A percentile compares a stretch with the other conserved stretches of the same genome.
These are phyloP conservation scores for Saturnia pavonia DNA, from an alignment of 2,888 invertebrate species.

Conservation along the genomic window DNA sequence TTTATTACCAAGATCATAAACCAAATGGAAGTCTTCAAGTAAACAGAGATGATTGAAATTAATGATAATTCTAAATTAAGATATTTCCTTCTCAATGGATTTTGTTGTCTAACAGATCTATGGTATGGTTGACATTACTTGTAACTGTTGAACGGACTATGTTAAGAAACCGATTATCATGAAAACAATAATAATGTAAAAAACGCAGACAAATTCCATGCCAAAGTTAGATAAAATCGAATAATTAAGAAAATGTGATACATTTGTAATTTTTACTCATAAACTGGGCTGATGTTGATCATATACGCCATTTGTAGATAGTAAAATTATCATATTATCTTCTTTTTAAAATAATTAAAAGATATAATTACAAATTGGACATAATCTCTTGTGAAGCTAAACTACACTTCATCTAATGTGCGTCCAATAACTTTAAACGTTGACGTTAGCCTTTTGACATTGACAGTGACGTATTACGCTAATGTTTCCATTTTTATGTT, in stretches of 20 bases:
- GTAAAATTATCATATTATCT: background rate
- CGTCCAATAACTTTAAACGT: slow-evolving; percentile 41
- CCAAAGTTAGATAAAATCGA: background rate
- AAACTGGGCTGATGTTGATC: background rate
- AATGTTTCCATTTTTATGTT: background rate
- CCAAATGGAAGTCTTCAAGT: too few relatives aligned
- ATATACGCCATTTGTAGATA: background rate
- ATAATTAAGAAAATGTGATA: background rate
- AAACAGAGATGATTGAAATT: too few relatives aligned
- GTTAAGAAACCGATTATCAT: too few relatives aligned
- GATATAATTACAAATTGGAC: slow-evolving; percentile 33
- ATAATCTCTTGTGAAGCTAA: slow-evolving; percentile 34
- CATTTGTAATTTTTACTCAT: background rate
- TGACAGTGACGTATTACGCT: background rate
- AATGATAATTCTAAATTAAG: too few relatives aligned
- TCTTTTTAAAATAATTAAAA: background rate
- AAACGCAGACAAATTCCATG: background rate
- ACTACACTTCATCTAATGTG: slow-evolving; percentile 46
- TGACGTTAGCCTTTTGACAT: slow-evolving; percentile 22
- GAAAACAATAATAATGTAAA: too few relatives aligned
- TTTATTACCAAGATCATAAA: too few relatives aligned
- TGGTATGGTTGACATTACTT: too few relatives aligned
- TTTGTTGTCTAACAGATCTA: too few relatives aligned
- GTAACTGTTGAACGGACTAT: too few relatives aligned
- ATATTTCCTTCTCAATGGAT: too few relatives aligned